Percentiles rank a stretch among this genome's conserved stretches.
phyloP scores from a whole-genome alignment of 2,797 vertebrate genomes.

The Nannoperca obscura region DNA sequence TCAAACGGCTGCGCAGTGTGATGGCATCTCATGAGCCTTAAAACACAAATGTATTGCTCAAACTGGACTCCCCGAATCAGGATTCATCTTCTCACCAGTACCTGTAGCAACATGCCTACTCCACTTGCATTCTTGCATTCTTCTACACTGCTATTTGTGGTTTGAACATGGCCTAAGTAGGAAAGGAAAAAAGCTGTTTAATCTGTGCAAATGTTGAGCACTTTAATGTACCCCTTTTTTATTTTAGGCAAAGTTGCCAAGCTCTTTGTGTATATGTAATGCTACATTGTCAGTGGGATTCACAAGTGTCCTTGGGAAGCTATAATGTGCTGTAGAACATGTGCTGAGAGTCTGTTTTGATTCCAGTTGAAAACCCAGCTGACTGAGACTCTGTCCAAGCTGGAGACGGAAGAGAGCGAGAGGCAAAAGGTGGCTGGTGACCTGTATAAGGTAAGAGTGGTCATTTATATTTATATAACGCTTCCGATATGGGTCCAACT shows the following conservation, averaged over 20 bases:
- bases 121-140: not conserved
- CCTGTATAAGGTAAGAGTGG: constrained; percentile 79
- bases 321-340: constrained; percentile 1
- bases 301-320: not conserved
- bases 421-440: constrained; percentile 93
- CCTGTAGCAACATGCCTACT: constrained; percentile 25
- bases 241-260: not conserved
- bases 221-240: not conserved
- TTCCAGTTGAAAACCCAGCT: constrained; percentile 95
- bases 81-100: constrained; percentile 14
- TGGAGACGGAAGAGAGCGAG: constrained; percentile 91
- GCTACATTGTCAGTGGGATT: not conserved
- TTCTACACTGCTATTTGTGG: constrained; percentile 31
- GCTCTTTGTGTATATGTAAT: not conserved
- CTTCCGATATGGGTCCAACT: not conserved
- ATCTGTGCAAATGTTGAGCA: constrained; percentile 14
- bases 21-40: constrained; percentile 5
- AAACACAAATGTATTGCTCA: not conserved
- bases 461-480: not conserved
- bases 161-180: constrained; percentile 34
- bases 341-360: constrained; percentile 53
- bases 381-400: constrained; percentile 90
- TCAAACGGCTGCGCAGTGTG: not conserved
- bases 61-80: constrained; percentile 12
- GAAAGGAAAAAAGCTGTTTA: constrained; percentile 6